phyloP scores from a whole-genome alignment of 2,888 invertebrate species.

The Trachelus troglodyta region DNA sequence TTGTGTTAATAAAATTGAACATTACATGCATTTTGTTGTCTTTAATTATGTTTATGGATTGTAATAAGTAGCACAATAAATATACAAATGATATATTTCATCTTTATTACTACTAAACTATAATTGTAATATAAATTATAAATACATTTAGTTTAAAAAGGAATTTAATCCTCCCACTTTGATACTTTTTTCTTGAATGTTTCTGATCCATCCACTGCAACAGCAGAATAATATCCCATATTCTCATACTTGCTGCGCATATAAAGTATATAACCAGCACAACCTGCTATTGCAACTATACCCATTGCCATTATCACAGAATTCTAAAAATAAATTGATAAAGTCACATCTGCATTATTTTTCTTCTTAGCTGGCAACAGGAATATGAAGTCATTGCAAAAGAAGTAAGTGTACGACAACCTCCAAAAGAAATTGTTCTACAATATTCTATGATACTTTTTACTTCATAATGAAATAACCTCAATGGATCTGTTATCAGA shows the following conservation, averaged over 20 bases:
- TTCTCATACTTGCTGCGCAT: slow-evolving; percentile 85
- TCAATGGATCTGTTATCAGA: not conserved
- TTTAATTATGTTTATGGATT: not conserved
- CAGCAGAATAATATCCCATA: slow-evolving; percentile 83
- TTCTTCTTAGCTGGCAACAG: not conserved
- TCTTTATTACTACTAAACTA: not conserved
- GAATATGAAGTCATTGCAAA: not conserved
- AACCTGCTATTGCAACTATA: slow-evolving; percentile 77
- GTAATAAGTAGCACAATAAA: not conserved
- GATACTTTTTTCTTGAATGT: slow-evolving; percentile 80
- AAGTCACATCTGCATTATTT: not conserved
- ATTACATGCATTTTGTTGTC: not conserved
- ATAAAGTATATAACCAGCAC: slow-evolving; percentile 85
- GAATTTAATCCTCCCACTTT: slow-evolving; percentile 74
- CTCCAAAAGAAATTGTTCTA: not conserved
- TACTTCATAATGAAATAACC: not conserved
- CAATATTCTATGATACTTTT: not conserved
- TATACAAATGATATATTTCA: not conserved
- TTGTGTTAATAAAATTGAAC: too few relatives aligned
- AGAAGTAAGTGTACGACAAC: not conserved
- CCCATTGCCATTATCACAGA: slow-evolving; percentile 87
- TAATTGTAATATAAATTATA: slow-evolving; percentile 6
- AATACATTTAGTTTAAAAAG: not conserved
- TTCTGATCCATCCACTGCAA: slow-evolving; percentile 82
- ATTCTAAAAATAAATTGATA: slow-evolving; percentile 74